Base-by-base conservation (phyloP, 2,113 vertebrate genomes). In the Urocitellus parryii region DNA sequence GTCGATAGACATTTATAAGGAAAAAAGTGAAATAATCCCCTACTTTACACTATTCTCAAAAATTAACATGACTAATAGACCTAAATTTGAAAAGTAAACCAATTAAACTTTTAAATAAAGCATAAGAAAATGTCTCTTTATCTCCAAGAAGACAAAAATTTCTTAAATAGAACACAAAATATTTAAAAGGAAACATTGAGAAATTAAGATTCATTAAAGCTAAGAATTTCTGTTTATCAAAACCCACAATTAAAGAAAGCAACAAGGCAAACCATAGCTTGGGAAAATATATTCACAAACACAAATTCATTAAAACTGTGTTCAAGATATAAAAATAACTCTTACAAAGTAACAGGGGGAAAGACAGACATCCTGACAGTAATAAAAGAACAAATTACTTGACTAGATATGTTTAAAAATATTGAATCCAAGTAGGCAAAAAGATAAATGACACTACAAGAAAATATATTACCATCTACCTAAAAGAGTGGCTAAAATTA, bases 1-100 rank as follows among this genome's bases (percentile, higher is more conserved):
- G n/a, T 78, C 42, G 79, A 37, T 11, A 79, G 79, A 73, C 67
- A 61, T 78, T 90, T 79, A 45, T 67, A 73, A n/a, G 37, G 79
- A 51, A 92, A 93, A 83, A 58, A 68, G 18, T 77, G 37, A 85
- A 89, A 85, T 88, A 77, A 74, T 7, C 67, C 42, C 12, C 53
- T 88, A 37, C 24, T 82, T 87, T 80, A 56, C 9, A 42, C 14
- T 78, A 24, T 73, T 73, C 63, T 93, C 24, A 63, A 93, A 73
- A 56, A 73, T 48, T 56, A 70, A 73, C 29, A 9, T 73, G 37
- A n/a, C 29, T 67, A 90, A 80, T 76, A 90, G 29, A 72, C 32
- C 29, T 73, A 85, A 85, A 90, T 45, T 78, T 37, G 29, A 90
- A 93, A 73, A 22, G 5, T 56, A 85, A 96, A 72, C 65, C 56